A percentile compares a stretch with the other conserved stretches of the same genome.
Evolutionary conservation across 2,113 vertebrate genomes (phyloP).

Genomic region (Pituophis catenifer): DNA sequence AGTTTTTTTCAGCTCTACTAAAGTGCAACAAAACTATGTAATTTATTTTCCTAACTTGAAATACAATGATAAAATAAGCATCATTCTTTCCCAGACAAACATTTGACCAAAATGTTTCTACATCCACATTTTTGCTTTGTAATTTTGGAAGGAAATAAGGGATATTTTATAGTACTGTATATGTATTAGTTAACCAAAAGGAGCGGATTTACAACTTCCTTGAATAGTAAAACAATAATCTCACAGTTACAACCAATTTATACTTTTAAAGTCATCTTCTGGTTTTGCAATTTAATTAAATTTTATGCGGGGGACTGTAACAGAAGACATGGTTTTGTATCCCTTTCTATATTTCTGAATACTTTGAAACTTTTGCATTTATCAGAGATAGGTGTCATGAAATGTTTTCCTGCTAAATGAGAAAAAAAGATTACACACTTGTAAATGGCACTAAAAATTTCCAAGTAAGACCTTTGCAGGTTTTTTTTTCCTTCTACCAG

Average conservation of each 20-base stretch:
- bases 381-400: constrained; percentile 56
- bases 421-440: constrained; percentile 48
- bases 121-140: background rate
- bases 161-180: background rate
- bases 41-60: constrained; percentile 12
- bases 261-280: background rate
- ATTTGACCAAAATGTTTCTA: constrained; percentile 7
- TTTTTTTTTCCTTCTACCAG: constrained; percentile 34
- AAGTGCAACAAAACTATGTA: background rate
- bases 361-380: constrained; percentile 38
- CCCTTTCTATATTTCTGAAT: background rate
- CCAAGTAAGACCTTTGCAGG: constrained; percentile 29
- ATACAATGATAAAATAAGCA: constrained; percentile 2
- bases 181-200: constrained; percentile 20
- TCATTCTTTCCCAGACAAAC: constrained; percentile 7
- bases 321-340: constrained; percentile 4
- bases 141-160: constrained; percentile 18
- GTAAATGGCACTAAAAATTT: constrained; percentile 17
- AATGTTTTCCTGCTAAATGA: constrained; percentile 58
- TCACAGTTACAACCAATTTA: background rate
- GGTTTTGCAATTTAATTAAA: constrained; percentile 1
- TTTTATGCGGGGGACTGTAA: background rate
- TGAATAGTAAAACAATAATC: constrained; percentile 15
- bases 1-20: constrained; percentile 1
- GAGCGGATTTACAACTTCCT: constrained; percentile 26